These are phyloP conservation scores for Nomada hirtipes DNA, from an alignment of 2,888 invertebrate species.

Conservation along the genomic window DNA sequence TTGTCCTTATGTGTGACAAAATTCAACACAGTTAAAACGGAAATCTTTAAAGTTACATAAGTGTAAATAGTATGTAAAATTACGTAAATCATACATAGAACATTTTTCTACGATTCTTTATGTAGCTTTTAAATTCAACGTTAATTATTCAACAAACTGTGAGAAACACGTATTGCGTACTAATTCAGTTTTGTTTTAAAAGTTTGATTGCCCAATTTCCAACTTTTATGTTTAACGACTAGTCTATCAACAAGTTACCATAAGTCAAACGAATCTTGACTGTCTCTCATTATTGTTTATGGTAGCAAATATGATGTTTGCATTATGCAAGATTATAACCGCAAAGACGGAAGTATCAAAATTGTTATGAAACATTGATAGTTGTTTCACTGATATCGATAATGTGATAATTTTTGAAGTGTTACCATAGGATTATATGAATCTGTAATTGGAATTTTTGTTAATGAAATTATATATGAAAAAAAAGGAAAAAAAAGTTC, in stretches of 20 bases:
- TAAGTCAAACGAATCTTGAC: slow-evolving; percentile 23
- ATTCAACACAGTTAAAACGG: slow-evolving; percentile 18
- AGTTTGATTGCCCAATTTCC: slow-evolving; percentile 49
- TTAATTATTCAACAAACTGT: slow-evolving; percentile 22
- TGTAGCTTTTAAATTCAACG: slow-evolving; percentile 12
- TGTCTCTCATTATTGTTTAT: not conserved
- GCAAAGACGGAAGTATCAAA: not conserved
- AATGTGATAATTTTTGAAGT: slow-evolving; percentile 3
- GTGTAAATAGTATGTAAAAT: slow-evolving; percentile 28
- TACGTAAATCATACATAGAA: slow-evolving; percentile 16
- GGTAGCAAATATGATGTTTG: slow-evolving; percentile 8
- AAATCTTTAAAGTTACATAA: slow-evolving; percentile 8
- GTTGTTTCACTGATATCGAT: slow-evolving; percentile 15
- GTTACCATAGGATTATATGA: slow-evolving; percentile 21
- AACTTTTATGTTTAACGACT: slow-evolving; percentile 42
- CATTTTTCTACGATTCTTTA: slow-evolving; percentile 19
- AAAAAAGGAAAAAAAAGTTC: not conserved
- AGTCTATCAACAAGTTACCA: slow-evolving; percentile 35
- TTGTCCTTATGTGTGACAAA: slow-evolving; percentile 22
- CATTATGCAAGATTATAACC: not conserved
- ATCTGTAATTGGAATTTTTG: slow-evolving; percentile 25
- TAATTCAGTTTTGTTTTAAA: slow-evolving; percentile 18
- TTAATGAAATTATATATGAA: slow-evolving; percentile 14
- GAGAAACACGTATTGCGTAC: slow-evolving; percentile 21
- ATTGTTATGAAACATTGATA: not conserved